Base-by-base conservation (phyloP, 1,140 invertebrate species). In the Drosophila triauraria region DNA sequence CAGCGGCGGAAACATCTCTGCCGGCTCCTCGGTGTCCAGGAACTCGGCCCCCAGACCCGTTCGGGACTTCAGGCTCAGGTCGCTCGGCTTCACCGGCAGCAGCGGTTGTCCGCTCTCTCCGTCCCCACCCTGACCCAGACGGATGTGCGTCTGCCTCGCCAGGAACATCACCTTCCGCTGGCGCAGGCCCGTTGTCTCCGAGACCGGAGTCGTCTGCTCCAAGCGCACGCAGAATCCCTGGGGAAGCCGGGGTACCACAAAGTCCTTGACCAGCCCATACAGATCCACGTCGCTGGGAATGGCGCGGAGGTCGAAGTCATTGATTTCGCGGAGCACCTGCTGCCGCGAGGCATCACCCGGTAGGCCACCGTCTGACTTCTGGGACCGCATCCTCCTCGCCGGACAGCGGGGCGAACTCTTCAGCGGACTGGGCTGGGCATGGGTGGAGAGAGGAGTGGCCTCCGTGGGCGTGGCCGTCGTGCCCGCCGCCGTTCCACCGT, bases 171-270 rank as follows among this genome's bases (percentile, higher is more conserved):
- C 82, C 20, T 74, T 50, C 0, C 83, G 69, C 23, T 79, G 62
- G 0, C 62, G 7, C 23, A 38, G 17, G 0, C 75, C 69, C 3
- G 53, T 72, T 17, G 54, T n/a, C 35, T 56, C 63, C 15, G 75
- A 62, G 4, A 65, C 57, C 1, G 75, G 86, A 5, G 85, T 84
- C 0, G 71, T 64, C n/a, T 82, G 78, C 62, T 91, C 83, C 9
- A 91, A 59, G 0, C 84, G 86, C 15, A 93, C 82, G 53, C 72
- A 80, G 42, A 93, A 93, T 17, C 92, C 91, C 25, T 92, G 79
- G 4, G 92, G 92, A 61, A 93, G 56, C 1, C 91, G 91, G 0
- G 92, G 92, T 47, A 92, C 82, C 30, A 93, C 82, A 50, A 93
- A 92, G 53, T 93, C 88, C 80, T 91, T 87, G 13, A 93, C 75